Base-by-base conservation (phyloP, 2,797 vertebrate genomes). In the Lagorchestes hirsutus region DNA sequence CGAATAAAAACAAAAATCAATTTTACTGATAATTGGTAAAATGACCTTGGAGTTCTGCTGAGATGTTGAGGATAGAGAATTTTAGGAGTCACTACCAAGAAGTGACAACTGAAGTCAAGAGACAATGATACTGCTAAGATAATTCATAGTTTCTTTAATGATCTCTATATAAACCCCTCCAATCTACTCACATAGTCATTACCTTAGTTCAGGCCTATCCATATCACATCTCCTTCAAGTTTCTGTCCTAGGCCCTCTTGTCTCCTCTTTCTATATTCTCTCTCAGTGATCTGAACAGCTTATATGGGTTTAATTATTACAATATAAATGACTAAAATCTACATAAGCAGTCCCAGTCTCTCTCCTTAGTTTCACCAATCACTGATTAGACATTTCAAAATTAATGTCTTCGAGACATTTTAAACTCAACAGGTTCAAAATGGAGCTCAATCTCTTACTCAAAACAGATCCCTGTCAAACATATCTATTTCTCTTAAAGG, bases 321-420 rank as follows among this genome's bases (percentile, higher is more conserved):
- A 59, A 59, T 59, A 59, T 31, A 59, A 59, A 92, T n/a, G 93
- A 92, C 10, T 91, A 95, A 82, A 92, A 96, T 54, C 87, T 92
- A 87, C 2, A 90, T 74, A 34, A 62, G 28, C 54, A 94, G 74
- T 40, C 91, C 90, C 92, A 93, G 82, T 12, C 40, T 62, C 34
- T 62, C 54, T 58, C 54, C 74, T 94, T 62, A 93, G 62, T 74
- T 31, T 50, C 90, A 91, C 58, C 57, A 58, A 94, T 31, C 57
- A 92, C 55, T 82, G 31, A 18, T 90, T 95, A 46, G 28, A 34
- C 4, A 50, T 29, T 12, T 90, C 91, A 14, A 27, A 13, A 0
- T 90, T 87, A 40, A 55, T 58, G 54, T 87, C 55, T 55, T 55
- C 34, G 92, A 67, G 93, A 54, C 6, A 52, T 52, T 52, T 52